phyloP scores from a whole-genome alignment of 2,888 invertebrate genomes.

The Muschampia plurimacula region DNA sequence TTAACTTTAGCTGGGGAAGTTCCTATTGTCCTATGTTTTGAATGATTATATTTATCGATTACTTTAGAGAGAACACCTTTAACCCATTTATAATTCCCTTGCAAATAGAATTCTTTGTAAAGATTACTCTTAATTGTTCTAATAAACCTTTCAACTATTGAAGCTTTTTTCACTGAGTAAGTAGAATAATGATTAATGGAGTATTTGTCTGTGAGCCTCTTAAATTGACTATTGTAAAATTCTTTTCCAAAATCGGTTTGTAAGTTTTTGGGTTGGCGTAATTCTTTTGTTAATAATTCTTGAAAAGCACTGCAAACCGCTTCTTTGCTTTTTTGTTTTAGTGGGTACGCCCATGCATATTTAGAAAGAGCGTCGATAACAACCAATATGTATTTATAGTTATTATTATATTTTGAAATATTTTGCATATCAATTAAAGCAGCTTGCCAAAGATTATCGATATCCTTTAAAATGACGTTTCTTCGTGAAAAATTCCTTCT shows the following conservation, averaged over 20 bases:
- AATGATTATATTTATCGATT: conserved; percentile 34
- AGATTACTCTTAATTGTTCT: conserved; percentile 41
- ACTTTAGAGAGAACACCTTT: conserved; percentile 30
- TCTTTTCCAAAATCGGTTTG: conserved; percentile 29
- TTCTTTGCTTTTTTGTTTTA: conserved; percentile 15
- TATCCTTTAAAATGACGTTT: conserved; percentile 55
- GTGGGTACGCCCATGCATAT: conserved; percentile 8
- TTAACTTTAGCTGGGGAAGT: too few species aligned
- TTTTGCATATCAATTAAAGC: conserved; percentile 51
- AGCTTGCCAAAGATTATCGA: conserved; percentile 69
- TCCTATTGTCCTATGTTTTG: too few species aligned
- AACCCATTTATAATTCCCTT: conserved; percentile 39
- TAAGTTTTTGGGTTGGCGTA: background rate
- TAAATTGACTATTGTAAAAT: conserved; percentile 41
- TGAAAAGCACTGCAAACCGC: conserved; percentile 17
- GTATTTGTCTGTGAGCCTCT: background rate
- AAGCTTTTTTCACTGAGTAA: conserved; percentile 1
- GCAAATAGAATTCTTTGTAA: conserved; percentile 31
- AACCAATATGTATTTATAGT: conserved; percentile 8
- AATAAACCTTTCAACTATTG: conserved; percentile 43
- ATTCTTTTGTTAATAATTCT: background rate
- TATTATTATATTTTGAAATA: background rate
- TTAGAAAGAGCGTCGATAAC: background rate
- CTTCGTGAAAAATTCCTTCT: conserved; percentile 46
- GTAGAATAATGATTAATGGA: conserved; percentile 40